These are phyloP conservation scores for Lordiphosa collinella DNA, from an alignment of 1,140 invertebrate species.

Conservation along the genomic window DNA sequence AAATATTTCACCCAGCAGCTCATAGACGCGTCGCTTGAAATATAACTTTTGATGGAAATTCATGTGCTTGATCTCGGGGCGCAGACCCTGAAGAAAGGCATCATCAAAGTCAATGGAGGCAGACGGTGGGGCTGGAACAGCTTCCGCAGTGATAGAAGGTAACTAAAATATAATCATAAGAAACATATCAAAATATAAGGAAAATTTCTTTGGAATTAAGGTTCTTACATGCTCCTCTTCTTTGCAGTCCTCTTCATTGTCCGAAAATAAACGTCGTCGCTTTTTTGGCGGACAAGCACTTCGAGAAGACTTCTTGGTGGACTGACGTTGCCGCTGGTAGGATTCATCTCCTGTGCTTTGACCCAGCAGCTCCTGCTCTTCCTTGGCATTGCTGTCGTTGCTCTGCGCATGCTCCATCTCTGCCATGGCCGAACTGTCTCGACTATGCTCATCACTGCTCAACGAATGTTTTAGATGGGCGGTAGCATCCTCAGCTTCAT, in stretches of 20 bases:
- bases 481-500: constrained; percentile 2
- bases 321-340: constrained; percentile 1
- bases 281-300: constrained; percentile 7
- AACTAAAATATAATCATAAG: background rate
- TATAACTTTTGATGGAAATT: constrained; percentile 62
- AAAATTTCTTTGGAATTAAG: background rate
- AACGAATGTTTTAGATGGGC: constrained; percentile 31
- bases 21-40: constrained; percentile 71
- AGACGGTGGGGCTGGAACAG: background rate
- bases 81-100: constrained; percentile 62
- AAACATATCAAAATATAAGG: background rate
- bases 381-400: background rate
- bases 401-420: constrained; percentile 50
- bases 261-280: background rate
- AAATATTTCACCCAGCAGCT: constrained; percentile 62
- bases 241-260: background rate
- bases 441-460: constrained; percentile 29
- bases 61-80: constrained; percentile 68
- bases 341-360: constrained; percentile 28
- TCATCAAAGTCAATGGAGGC: constrained; percentile 47
- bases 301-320: background rate
- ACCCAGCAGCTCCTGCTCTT: constrained; percentile 15
- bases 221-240: background rate
- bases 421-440: constrained; percentile 25
- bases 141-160: background rate